These are phyloP conservation scores for Hormaphis cornu DNA, from an alignment of 1,140 invertebrate genomes.

Conservation along the genomic window DNA sequence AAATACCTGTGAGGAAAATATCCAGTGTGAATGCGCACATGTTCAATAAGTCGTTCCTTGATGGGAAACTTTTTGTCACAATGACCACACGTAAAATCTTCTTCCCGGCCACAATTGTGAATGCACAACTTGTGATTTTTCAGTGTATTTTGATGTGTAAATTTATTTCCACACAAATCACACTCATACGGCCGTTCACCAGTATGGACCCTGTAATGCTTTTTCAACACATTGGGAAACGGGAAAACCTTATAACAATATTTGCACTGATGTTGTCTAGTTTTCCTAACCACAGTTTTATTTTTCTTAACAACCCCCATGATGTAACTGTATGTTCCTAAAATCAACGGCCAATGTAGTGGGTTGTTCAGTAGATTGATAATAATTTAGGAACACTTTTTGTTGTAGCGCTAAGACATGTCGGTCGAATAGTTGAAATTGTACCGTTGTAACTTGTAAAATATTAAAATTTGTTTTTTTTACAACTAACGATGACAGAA, in stretches of 20 bases:
- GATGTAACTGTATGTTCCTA: no score
- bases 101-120: slow-evolving; percentile 32
- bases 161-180: slow-evolving; percentile 62
- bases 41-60: slow-evolving; percentile 64
- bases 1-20: slow-evolving; percentile 73
- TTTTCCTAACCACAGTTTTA: slow-evolving; percentile 24
- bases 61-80: slow-evolving; percentile 59
- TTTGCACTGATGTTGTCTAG: slow-evolving; percentile 35
- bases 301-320: slow-evolving; percentile 31
- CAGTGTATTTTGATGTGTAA: slow-evolving; percentile 60
- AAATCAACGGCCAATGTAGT: no score
- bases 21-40: slow-evolving; percentile 52
- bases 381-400: no score
- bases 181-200: slow-evolving; percentile 74
- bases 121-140: slow-evolving; percentile 46
- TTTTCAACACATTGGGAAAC: slow-evolving; percentile 37
- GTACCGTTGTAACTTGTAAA: no score
- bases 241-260: slow-evolving; percentile 43
- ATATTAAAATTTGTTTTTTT: no score
- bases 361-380: no score
- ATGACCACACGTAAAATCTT: slow-evolving; percentile 36
- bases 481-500: no score
- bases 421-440: no score
- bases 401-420: no score
- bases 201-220: slow-evolving; percentile 43